Conservation (phyloP, 2,797 vertebrate species). For the Chaenodraco wilsoni region DNA sequence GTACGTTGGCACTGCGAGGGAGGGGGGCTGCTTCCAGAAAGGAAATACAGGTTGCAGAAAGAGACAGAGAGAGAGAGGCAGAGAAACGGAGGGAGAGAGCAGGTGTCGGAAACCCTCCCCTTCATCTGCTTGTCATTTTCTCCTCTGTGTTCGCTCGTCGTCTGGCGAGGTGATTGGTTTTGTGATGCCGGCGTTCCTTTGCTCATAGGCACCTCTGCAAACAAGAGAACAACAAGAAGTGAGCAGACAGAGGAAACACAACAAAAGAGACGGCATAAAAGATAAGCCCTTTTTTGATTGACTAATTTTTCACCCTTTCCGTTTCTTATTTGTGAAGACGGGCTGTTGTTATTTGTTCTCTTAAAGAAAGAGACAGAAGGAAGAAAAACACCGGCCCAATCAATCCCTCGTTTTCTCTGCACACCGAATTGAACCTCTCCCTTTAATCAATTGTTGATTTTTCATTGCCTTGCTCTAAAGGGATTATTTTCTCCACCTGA, state of each 20-base stretch:
- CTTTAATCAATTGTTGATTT: constrained; percentile 47
- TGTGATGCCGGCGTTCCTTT: constrained; percentile 56
- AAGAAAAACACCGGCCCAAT: constrained; percentile 49
- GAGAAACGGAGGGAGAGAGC: constrained; percentile 69
- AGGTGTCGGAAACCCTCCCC: constrained; percentile 79
- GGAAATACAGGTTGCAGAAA: constrained; percentile 59
- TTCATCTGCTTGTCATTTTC: constrained; percentile 81
- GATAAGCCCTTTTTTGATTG: constrained; percentile 50
- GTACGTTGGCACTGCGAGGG: constrained; percentile 34
- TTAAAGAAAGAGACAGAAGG: constrained; percentile 30
- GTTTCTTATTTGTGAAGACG: constrained; percentile 45
- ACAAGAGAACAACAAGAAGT: constrained; percentile 51
- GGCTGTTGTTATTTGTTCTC: constrained; percentile 29
- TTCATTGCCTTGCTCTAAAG: constrained; percentile 44
- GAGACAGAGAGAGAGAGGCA: constrained; percentile 17
- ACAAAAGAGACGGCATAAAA: constrained; percentile 42
- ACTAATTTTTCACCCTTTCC: constrained; percentile 54
- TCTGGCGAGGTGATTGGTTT: constrained; percentile 74
- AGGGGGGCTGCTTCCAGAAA: constrained; percentile 56
- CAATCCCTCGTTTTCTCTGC: constrained; percentile 44
- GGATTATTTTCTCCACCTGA: constrained; percentile 67
- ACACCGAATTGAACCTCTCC: constrained; percentile 53
- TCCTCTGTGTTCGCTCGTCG: constrained; percentile 67
- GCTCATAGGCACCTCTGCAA: constrained; percentile 50
- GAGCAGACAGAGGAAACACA: constrained; percentile 42